These are phyloP conservation scores for Laterallus jamaicensis DNA, from an alignment of 2,113 vertebrate species.

Conservation along the genomic window DNA sequence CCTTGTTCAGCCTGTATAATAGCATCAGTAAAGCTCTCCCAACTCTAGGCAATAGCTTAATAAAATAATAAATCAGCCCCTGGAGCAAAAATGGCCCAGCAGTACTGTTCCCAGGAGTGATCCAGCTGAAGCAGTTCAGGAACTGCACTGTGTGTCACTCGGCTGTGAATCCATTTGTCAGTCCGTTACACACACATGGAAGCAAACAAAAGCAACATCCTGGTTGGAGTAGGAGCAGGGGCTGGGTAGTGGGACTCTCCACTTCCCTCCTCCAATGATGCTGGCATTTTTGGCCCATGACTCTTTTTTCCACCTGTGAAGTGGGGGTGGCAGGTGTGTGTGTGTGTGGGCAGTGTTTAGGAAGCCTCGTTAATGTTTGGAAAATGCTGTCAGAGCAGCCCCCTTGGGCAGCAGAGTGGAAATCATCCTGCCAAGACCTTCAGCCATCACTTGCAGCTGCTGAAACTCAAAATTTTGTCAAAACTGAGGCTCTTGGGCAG, in stretches of 20 bases:
- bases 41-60: not conserved
- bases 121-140: slow-evolving; percentile 9
- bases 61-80: not conserved
- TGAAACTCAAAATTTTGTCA: not conserved
- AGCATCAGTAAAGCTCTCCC: not conserved
- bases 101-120: not conserved
- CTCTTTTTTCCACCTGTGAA: not conserved
- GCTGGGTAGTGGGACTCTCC: not conserved
- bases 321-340: not conserved
- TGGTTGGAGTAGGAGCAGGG: not conserved
- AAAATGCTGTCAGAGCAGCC: not conserved
- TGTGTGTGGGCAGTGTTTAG: not conserved
- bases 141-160: slow-evolving; percentile 38
- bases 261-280: not conserved
- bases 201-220: slow-evolving; percentile 19
- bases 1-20: not conserved
- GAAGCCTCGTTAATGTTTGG: not conserved
- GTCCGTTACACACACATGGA: not conserved
- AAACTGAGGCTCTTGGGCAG: not conserved
- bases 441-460: not conserved
- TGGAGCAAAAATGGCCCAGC: not conserved
- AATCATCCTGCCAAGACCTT: not conserved
- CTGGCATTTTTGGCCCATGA: not conserved
- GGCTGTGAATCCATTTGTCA: slow-evolving; percentile 51
- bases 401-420: not conserved